Evolutionary conservation across 1,140 invertebrate genomes (phyloP).

Genomic region (Drosophila guanche): DNA sequence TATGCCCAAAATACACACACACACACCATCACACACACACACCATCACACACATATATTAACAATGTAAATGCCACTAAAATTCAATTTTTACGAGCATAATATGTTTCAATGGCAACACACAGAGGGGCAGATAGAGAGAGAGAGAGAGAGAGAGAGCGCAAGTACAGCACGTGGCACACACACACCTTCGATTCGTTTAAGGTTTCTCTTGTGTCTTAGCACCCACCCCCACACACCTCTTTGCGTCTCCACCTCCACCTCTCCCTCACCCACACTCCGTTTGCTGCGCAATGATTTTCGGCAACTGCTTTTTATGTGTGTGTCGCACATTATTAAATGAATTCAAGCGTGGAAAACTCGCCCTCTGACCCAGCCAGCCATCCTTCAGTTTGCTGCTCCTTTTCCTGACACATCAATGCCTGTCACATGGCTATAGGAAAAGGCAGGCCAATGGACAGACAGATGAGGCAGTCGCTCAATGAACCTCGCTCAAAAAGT

Average conservation of each 20-base stretch:
- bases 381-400: neutral
- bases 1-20: conserved; percentile 60
- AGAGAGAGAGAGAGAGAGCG: no score
- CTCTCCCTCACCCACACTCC: conserved; percentile 10
- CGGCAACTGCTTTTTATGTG: conserved; percentile 76
- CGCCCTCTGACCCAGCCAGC: conserved; percentile 21
- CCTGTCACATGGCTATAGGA: neutral
- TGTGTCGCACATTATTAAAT: conserved; percentile 80
- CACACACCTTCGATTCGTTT: conserved; percentile 30
- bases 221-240: no score
- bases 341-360: conserved; percentile 77
- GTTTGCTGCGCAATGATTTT: conserved; percentile 62
- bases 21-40: conserved; percentile 7
- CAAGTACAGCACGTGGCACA: conserved; percentile 10
- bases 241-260: neutral
- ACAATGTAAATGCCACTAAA: conserved; percentile 68
- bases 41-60: conserved; percentile 12
- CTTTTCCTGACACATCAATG: conserved; percentile 8
- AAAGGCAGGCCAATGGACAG: no score
- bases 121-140: conserved; percentile 20
- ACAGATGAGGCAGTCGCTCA: no score
- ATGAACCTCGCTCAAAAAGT: no score
- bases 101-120: conserved; percentile 80
- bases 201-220: conserved; percentile 42
- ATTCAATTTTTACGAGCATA: conserved; percentile 81